A percentile compares a stretch with the other conserved stretches of the same genome.
These are phyloP conservation scores for Leuciscus idus DNA, from an alignment of 2,113 vertebrate species.

Conservation along the genomic window DNA sequence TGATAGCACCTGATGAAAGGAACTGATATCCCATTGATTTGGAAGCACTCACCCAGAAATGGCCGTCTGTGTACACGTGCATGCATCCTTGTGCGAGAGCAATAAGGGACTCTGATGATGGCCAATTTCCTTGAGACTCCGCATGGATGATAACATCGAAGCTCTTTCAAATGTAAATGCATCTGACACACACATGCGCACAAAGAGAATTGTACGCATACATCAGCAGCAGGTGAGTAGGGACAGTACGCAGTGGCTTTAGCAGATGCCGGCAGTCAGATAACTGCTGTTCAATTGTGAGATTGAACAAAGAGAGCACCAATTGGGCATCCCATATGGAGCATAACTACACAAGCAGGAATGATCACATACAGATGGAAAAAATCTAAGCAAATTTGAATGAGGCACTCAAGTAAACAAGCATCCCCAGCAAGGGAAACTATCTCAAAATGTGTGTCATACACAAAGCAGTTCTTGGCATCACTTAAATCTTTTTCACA, in stretches of 20 bases:
- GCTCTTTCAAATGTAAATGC: constrained; percentile 51
- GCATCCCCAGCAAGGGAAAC: constrained; percentile 8
- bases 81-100: not conserved
- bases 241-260: constrained; percentile 24
- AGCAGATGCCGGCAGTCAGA: constrained; percentile 49
- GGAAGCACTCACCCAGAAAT: constrained; percentile 11
- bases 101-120: constrained; percentile 41
- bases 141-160: constrained; percentile 28
- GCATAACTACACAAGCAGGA: constrained; percentile 26
- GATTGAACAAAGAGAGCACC: constrained; percentile 16
- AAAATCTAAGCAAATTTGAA: constrained; percentile 12
- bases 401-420: constrained; percentile 20
- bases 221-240: constrained; percentile 34
- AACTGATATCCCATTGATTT: constrained; percentile 42
- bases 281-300: constrained; percentile 48
- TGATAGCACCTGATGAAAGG: not conserved
- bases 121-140: constrained; percentile 45
- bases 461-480: not conserved
- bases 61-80: constrained; percentile 14
- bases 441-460: not conserved
- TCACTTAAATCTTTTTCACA: not conserved
- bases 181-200: constrained; percentile 24
- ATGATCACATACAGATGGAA: constrained; percentile 17
- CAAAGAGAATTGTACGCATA: not conserved
- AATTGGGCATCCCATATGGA: constrained; percentile 27